These are phyloP conservation scores for Acanthisitta chloris DNA, from an alignment of 2,113 vertebrate genomes.

Conservation along the genomic window DNA sequence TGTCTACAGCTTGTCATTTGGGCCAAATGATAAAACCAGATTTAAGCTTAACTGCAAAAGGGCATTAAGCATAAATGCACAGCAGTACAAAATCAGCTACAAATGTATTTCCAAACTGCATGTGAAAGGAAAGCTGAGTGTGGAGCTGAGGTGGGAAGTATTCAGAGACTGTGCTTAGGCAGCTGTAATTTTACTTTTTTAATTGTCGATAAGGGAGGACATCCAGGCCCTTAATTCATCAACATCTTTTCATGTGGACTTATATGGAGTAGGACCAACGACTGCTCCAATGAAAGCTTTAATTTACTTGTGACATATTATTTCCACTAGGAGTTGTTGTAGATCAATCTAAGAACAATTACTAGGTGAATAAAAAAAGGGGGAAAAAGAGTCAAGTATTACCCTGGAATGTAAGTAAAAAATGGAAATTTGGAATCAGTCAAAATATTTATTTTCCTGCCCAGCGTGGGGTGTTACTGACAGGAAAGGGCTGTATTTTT, in stretches of 20 bases:
- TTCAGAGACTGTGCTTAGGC: background rate
- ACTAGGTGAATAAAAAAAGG: slow-evolving; percentile 12
- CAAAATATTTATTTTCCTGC: slow-evolving; percentile 31
- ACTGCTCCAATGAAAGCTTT: slow-evolving; percentile 26
- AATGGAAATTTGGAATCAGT: slow-evolving; percentile 6
- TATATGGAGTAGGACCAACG: background rate
- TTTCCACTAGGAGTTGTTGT: slow-evolving; percentile 23
- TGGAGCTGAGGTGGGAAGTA: background rate
- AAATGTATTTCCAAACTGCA: background rate
- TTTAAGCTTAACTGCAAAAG: background rate
- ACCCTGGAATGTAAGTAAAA: slow-evolving; percentile 12
- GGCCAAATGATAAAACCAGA: background rate
- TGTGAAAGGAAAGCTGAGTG: background rate
- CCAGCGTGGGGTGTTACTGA: background rate
- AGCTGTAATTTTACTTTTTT: background rate
- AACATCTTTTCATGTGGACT: background rate
- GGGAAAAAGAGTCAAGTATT: background rate
- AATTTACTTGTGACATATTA: slow-evolving; percentile 41
- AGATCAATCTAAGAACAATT: slow-evolving; percentile 43
- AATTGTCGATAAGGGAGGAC: background rate
- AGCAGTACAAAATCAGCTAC: background rate
- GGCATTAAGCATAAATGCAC: background rate
- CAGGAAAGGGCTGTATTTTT: slow-evolving; percentile 8
- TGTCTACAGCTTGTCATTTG: background rate
- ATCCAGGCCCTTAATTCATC: background rate